Evolutionary conservation across 2,888 invertebrate species (phyloP), one percentile per base, ranked within the genome.

Genomic region (Pyrrhosoma nymphula): DNA sequence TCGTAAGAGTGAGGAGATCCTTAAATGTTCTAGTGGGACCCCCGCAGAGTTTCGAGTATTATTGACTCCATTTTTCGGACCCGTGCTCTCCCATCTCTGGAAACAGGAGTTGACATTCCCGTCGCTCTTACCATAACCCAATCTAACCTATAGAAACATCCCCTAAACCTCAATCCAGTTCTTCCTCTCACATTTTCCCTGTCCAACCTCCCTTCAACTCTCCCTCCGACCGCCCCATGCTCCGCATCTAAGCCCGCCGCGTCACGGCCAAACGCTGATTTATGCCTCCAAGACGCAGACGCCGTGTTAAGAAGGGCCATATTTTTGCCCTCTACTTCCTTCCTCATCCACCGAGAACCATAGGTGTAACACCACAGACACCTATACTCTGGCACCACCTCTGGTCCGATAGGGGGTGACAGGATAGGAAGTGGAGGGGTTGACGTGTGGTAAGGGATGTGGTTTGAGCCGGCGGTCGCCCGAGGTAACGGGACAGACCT

Each of bases 251-350:
- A 82, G 82, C 82, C 82, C 69, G 60, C 63, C 91, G 23, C 35
- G 91, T 91, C 91, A 69, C 63, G 93, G 47, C 63, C 93, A 75
- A 93, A 93, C 93, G 75, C 93, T 93, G 93, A 93, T 93, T 93
- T 93, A 93, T 93, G 69, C 63, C 89, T 56, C 69, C 47, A 93
- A 93, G 93, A 93, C 93, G 69, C 93, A 20, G 93, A 39, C 93
- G 69, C 75, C 69, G 93, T 93, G 93, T 69, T 93, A 93, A 93
- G 93, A 75, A 69, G 4, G 47, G 69, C 93, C 35, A 93, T 93
- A 93, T 93, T 93, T 93, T 93, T 93, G 35, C 63, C 47, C 35
- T 93, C 93, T n/a, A 20, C 39, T 47, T 91, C 14, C 88, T n/a
- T 55, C 55, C 56, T 30, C 35, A 35, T 12, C 60, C 47, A 4